Evolutionary conservation across 2,888 invertebrate species (phyloP).

Genomic region (Trisateles emortualis): DNA sequence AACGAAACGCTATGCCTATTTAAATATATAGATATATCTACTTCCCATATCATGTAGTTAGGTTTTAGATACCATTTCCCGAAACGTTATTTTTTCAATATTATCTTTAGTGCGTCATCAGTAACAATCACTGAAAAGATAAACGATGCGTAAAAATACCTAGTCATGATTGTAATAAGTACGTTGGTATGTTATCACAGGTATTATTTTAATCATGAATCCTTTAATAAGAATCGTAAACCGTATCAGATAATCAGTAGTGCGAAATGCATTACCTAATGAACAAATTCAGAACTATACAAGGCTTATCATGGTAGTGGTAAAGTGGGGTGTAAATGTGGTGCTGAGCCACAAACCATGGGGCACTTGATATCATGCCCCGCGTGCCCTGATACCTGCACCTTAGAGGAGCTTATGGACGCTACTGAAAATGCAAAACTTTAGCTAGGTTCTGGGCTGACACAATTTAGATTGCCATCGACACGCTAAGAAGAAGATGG

Average conservation of each 20-base stretch:
- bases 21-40: no score
- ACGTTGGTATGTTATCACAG: not conserved
- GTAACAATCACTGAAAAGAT: not conserved
- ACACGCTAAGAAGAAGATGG: no score
- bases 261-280: conserved; percentile 12
- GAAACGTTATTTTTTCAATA: not conserved
- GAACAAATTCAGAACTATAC: conserved; percentile 17
- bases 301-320: conserved; percentile 11
- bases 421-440: no score
- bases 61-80: not conserved
- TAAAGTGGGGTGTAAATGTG: no score
- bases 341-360: no score
- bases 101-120: not conserved
- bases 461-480: no score
- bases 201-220: conserved; percentile 1
- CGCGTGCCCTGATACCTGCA: no score
- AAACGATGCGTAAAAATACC: not conserved
- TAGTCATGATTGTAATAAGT: not conserved
- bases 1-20: no score
- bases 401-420: no score
- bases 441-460: no score
- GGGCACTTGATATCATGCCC: no score
- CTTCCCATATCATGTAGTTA: not conserved
- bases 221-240: not conserved
- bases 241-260: not conserved